A percentile compares a stretch with the other conserved stretches of the same genome.
These are phyloP conservation scores for Volucella inanis DNA, from an alignment of 2,888 invertebrate genomes.

Conservation along the genomic window DNA sequence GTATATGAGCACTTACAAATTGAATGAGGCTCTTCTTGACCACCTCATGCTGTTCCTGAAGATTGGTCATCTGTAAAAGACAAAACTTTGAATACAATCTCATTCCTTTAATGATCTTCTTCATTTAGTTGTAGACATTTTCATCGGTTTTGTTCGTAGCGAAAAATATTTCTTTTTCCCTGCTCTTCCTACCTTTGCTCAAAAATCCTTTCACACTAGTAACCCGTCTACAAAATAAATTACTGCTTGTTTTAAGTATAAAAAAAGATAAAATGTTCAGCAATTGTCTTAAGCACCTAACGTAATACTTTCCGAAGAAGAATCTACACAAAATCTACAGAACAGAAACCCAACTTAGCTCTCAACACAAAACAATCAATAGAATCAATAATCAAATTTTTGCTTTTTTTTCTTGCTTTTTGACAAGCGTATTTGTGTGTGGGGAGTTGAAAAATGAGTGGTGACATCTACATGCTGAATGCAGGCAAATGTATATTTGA, in stretches of 20 bases:
- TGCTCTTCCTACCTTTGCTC: conserved; percentile 45
- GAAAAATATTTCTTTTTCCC: neutral
- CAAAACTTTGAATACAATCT: conserved; percentile 6
- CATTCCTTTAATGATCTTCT: conserved; percentile 22
- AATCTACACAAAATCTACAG: conserved; percentile 64
- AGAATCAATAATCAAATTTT: conserved; percentile 70
- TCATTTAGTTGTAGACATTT: conserved; percentile 58
- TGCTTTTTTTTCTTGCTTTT: conserved; percentile 52
- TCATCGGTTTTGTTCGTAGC: conserved; percentile 5
- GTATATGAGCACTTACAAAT: conserved; percentile 91
- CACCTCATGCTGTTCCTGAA: conserved; percentile 83
- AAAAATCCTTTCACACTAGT: conserved; percentile 31
- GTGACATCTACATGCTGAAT: conserved; percentile 43
- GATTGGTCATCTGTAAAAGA: conserved; percentile 80
- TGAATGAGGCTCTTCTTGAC: conserved; percentile 92
- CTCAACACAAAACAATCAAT: conserved; percentile 73
- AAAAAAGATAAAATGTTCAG: conserved; percentile 22
- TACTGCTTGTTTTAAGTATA: conserved; percentile 13
- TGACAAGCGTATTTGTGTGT: conserved; percentile 57
- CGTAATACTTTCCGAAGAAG: conserved; percentile 24
- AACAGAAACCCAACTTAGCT: conserved; percentile 44
- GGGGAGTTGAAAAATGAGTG: conserved; percentile 1
- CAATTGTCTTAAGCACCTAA: conserved; percentile 10
- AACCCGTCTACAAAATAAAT: conserved; percentile 20
- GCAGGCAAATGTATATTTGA: neutral